These are phyloP conservation scores for Seira sanloemensis DNA, from an alignment of 2,888 invertebrate genomes.

Conservation along the genomic window DNA sequence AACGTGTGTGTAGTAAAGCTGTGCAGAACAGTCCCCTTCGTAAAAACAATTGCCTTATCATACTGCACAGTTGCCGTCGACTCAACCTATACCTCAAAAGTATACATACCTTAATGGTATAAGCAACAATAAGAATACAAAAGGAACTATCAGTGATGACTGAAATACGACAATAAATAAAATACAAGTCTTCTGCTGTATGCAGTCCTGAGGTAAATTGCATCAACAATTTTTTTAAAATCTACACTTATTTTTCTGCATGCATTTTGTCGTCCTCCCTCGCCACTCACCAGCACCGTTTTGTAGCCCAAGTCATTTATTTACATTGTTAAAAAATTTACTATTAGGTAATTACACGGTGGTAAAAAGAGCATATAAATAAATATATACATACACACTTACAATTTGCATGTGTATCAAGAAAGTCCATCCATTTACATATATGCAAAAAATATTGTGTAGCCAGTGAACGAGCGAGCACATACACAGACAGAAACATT, in stretches of 20 bases:
- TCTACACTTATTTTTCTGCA: background rate
- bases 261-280: background rate
- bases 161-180: background rate
- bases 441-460: background rate
- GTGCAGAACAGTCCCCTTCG: too few relatives aligned
- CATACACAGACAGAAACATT: too few relatives aligned
- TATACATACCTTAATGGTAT: too few relatives aligned
- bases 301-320: background rate
- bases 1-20: too few relatives aligned
- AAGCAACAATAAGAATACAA: background rate
- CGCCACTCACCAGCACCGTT: background rate
- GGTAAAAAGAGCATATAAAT: too few relatives aligned
- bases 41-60: too few relatives aligned
- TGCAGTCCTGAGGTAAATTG: background rate
- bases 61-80: too few relatives aligned
- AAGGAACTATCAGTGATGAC: background rate
- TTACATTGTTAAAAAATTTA: background rate
- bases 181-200: background rate
- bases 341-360: background rate
- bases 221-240: background rate
- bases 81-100: too few relatives aligned
- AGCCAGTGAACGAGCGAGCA: background rate
- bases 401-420: too few relatives aligned
- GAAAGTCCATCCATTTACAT: background rate
- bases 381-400: too few relatives aligned